Percentiles rank a stretch among this genome's conserved stretches.
phyloP scores from a whole-genome alignment of 2,797 vertebrate genomes.

The Netta rufina region DNA sequence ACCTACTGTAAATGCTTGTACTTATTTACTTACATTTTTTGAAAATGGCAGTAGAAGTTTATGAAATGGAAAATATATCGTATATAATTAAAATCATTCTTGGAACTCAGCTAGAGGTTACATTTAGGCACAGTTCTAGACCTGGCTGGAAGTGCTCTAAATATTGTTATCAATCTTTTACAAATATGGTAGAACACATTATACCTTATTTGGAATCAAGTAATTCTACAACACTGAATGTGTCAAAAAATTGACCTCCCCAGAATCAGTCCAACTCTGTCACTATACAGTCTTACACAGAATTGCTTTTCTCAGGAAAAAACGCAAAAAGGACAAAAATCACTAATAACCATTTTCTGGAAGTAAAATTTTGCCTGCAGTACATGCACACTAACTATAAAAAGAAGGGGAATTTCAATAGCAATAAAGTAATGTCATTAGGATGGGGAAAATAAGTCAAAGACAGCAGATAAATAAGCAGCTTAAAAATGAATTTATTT shows the following conservation, averaged over 20 bases:
- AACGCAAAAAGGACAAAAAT: neutral
- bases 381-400: neutral
- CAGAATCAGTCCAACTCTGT: neutral
- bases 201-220: neutral
- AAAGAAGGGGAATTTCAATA: neutral
- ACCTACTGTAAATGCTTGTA: neutral
- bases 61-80: neutral
- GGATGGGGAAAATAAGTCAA: neutral
- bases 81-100: neutral
- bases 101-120: neutral
- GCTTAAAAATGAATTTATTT: neutral
- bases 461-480: neutral
- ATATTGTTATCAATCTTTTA: neutral
- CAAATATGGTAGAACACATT: neutral
- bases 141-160: neutral
- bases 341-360: neutral
- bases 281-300: neutral
- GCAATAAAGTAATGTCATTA: neutral
- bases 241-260: neutral
- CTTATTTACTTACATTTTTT: neutral
- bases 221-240: neutral
- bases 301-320: constrained; percentile 48
- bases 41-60: neutral
- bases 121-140: neutral
- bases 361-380: neutral